These are phyloP conservation scores for Choreutis nemorana DNA, from an alignment of 2,888 invertebrate genomes.

Conservation along the genomic window DNA sequence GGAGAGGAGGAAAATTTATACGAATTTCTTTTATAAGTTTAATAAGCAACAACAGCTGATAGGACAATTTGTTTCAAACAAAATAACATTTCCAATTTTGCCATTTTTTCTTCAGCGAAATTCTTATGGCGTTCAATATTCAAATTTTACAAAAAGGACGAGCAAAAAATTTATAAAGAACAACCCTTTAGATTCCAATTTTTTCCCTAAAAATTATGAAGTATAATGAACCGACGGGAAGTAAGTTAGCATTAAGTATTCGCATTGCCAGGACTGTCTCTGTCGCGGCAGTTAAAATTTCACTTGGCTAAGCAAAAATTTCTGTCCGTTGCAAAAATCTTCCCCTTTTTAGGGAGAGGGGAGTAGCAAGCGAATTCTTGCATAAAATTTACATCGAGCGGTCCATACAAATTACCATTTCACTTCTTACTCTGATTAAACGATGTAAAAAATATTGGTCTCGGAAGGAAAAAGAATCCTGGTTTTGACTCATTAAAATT, in stretches of 20 bases:
- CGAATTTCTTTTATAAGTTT: too few relatives aligned
- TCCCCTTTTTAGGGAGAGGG: slow-evolving; percentile 53
- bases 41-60: too few relatives aligned
- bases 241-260: slow-evolving; percentile 65
- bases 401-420: slow-evolving; percentile 67
- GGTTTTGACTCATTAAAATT: slow-evolving; percentile 64
- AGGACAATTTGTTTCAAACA: too few relatives aligned
- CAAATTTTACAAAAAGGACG: too few relatives aligned
- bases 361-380: slow-evolving; percentile 57
- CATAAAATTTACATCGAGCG: slow-evolving; percentile 67
- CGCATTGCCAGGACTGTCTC: slow-evolving; percentile 60
- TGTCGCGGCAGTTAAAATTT: slow-evolving; percentile 65
- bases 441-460: slow-evolving; percentile 65
- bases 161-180: slow-evolving; percentile 9
- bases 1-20: too few relatives aligned
- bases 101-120: too few relatives aligned
- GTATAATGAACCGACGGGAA: slow-evolving; percentile 62
- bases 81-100: too few relatives aligned
- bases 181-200: slow-evolving; percentile 43
- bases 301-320: slow-evolving; percentile 66
- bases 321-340: slow-evolving; percentile 64
- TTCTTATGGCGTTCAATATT: too few relatives aligned
- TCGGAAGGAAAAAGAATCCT: slow-evolving; percentile 60
- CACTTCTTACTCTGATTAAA: slow-evolving; percentile 66
- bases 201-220: slow-evolving; percentile 54